Percentiles rank a stretch among this genome's conserved stretches.
These are phyloP conservation scores for Chaenogobius annularis DNA, from an alignment of 2,113 vertebrate species.

Conservation along the genomic window DNA sequence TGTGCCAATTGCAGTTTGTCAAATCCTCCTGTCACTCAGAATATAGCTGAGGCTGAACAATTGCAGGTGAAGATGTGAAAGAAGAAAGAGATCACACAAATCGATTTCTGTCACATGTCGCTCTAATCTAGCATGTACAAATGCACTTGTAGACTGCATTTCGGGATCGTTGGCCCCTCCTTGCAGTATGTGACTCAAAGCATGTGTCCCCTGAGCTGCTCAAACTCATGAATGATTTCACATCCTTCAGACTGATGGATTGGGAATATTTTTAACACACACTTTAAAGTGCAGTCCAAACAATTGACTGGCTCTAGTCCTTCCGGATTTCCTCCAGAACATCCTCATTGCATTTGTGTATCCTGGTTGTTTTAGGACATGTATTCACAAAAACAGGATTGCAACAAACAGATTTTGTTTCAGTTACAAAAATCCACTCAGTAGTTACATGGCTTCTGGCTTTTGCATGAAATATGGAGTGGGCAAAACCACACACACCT, in stretches of 20 bases:
- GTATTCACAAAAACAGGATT: background rate
- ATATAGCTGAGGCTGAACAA: no score
- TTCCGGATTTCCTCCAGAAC: conserved; percentile 2
- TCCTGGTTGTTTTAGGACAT: background rate
- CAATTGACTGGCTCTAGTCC: conserved; percentile 2
- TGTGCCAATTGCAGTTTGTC: no score
- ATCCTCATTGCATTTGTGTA: background rate
- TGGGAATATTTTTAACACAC: background rate
- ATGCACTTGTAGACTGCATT: no score
- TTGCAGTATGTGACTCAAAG: background rate
- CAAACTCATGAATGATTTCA: background rate
- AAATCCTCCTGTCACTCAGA: no score
- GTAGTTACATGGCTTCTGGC: no score
- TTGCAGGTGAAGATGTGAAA: no score
- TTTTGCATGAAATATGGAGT: no score
- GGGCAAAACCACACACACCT: no score
- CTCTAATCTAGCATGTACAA: no score
- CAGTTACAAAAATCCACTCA: background rate
- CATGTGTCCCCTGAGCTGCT: background rate
- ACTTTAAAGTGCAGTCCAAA: conserved; percentile 1
- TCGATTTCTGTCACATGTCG: no score
- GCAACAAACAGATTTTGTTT: background rate
- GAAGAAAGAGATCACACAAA: no score
- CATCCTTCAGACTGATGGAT: conserved; percentile 7
- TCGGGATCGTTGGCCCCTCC: background rate